Evolutionary conservation across 1,140 invertebrate genomes (phyloP).

Genomic region (Hydropsyche tenuis): DNA sequence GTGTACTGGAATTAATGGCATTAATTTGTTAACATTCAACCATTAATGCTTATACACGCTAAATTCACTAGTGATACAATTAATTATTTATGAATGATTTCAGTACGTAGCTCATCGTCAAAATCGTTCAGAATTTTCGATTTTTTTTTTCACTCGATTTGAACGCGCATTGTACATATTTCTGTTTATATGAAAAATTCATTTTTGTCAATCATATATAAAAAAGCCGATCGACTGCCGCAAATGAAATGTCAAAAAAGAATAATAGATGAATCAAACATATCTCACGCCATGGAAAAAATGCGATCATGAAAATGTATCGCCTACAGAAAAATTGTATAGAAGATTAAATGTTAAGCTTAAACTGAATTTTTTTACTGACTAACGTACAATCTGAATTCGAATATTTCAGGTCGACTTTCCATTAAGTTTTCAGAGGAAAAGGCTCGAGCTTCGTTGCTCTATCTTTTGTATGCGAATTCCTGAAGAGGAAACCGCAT

Average conservation of each 20-base stretch:
- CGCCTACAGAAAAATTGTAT: background rate
- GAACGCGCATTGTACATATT: background rate
- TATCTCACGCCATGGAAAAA: background rate
- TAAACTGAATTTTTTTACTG: background rate
- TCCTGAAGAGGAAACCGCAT: conserved; percentile 6
- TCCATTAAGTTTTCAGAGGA: conserved; percentile 29
- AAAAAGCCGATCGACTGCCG: background rate
- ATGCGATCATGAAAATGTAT: background rate
- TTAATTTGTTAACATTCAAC: conserved; percentile 20
- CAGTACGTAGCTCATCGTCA: background rate
- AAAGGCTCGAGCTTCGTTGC: conserved; percentile 7
- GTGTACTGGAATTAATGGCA: background rate
- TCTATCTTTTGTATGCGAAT: conserved; percentile 14
- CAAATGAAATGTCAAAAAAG: conserved; percentile 21
- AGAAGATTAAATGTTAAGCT: conserved; percentile 6
- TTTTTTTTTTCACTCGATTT: background rate
- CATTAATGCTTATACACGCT: background rate
- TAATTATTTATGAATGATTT: background rate
- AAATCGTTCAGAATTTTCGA: background rate
- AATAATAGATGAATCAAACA: conserved; percentile 4
- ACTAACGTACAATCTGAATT: too few species aligned
- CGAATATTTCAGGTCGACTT: background rate
- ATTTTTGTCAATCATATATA: background rate
- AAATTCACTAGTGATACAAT: background rate
- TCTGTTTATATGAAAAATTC: background rate